Evolutionary conservation across 2,113 vertebrate species (phyloP).

Genomic region (Acanthisitta chloris): DNA sequence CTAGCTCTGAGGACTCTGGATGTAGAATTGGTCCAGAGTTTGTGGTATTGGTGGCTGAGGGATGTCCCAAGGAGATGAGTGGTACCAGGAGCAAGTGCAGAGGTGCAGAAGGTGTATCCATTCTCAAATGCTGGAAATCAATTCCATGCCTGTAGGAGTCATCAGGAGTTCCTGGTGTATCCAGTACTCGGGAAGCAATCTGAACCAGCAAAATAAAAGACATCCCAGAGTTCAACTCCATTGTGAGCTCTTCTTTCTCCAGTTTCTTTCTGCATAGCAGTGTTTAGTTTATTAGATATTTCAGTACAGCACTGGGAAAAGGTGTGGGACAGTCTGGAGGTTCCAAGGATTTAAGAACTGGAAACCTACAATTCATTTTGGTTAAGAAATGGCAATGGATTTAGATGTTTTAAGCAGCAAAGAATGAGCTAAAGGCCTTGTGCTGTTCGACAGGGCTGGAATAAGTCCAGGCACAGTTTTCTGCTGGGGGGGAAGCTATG

Average conservation of each 20-base stretch:
- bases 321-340: neutral
- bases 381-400: neutral
- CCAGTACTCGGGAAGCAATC: neutral
- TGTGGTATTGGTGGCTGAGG: neutral
- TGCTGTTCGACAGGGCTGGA: constrained; percentile 3
- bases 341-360: constrained; percentile 30
- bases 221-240: neutral
- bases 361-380: constrained; percentile 32
- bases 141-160: neutral
- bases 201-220: neutral
- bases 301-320: constrained; percentile 7
- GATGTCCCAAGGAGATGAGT: neutral
- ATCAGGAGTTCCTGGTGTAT: neutral
- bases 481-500: neutral
- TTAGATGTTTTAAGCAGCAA: constrained; percentile 41
- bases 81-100: neutral
- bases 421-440: constrained; percentile 20
- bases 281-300: constrained; percentile 11
- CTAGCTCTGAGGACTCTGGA: neutral
- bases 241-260: neutral
- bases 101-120: accelerated
- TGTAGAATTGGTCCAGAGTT: neutral
- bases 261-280: neutral
- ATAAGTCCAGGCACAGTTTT: neutral
- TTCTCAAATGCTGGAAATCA: neutral